Conservation (phyloP, 2,888 invertebrate species). For the Bellardia pandia region DNA sequence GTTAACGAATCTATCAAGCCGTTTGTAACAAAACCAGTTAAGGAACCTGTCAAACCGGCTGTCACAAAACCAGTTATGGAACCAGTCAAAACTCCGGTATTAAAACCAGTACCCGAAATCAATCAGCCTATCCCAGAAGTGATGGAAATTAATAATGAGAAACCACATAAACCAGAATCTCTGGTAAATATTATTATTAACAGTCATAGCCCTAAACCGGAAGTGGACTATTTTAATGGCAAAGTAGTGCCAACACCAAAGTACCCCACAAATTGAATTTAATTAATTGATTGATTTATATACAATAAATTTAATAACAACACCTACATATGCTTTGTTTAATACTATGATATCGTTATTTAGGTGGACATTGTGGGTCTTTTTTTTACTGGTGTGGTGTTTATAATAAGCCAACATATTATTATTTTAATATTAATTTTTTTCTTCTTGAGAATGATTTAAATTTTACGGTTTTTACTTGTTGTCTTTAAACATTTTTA, state of each 20-base stretch:
- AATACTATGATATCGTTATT: too few relatives aligned
- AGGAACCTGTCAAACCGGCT: background rate
- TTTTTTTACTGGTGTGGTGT: too few relatives aligned
- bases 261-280: constrained; percentile 7
- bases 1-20: background rate
- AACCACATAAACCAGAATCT: background rate
- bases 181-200: constrained; percentile 18
- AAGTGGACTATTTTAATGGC: constrained; percentile 52
- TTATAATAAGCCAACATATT: too few relatives aligned
- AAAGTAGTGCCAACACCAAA: constrained; percentile 59
- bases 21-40: background rate
- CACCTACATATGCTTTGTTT: too few relatives aligned
- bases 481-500: too few relatives aligned
- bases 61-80: background rate
- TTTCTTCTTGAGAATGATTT: too few relatives aligned
- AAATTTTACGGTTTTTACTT: too few relatives aligned
- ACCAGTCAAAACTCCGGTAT: background rate
- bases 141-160: background rate
- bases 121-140: background rate
- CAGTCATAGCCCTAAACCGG: constrained; percentile 4
- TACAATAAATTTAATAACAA: too few relatives aligned
- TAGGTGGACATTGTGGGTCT: too few relatives aligned
- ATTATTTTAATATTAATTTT: too few relatives aligned
- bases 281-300: background rate
- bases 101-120: background rate